Conservation (phyloP, 1,140 invertebrate species). For the Sarcophaga bullata region DNA sequence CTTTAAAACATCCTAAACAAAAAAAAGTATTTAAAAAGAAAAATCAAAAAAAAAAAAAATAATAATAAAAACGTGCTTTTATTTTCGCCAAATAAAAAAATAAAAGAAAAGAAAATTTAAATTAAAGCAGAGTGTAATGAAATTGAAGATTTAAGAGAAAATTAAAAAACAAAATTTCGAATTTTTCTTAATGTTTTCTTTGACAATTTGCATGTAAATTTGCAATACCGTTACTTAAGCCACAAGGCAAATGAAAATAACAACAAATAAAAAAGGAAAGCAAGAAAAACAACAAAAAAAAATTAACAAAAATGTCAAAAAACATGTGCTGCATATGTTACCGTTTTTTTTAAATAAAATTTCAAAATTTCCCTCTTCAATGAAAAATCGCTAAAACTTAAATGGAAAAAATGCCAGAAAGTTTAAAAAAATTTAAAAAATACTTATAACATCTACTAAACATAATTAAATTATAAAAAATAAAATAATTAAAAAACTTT, state of each 20-base stretch:
- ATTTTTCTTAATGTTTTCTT: neutral
- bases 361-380: neutral
- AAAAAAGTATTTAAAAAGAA: slow-evolving; percentile 1
- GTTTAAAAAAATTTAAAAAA: slow-evolving; percentile 24
- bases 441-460: neutral
- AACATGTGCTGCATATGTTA: slow-evolving; percentile 9
- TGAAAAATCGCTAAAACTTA: no score
- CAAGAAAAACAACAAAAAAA: slow-evolving; percentile 21
- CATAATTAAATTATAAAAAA: no score
- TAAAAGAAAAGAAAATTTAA: slow-evolving; percentile 10
- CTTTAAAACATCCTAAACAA: neutral
- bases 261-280: slow-evolving; percentile 12
- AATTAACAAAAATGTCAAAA: slow-evolving; percentile 38
- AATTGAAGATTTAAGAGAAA: no score
- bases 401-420: neutral
- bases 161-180: no score
- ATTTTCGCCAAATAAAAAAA: neutral
- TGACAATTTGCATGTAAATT: slow-evolving; percentile 23
- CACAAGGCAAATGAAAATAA: neutral
- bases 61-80: slow-evolving; percentile 26
- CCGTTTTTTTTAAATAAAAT: slow-evolving; percentile 8
- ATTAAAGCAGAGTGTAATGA: slow-evolving; percentile 12
- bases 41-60: slow-evolving; percentile 8
- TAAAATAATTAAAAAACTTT: neutral
- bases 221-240: slow-evolving; percentile 29